Conservation (phyloP, 2,113 vertebrate species). For the Hemiscyllium ocellatum region DNA sequence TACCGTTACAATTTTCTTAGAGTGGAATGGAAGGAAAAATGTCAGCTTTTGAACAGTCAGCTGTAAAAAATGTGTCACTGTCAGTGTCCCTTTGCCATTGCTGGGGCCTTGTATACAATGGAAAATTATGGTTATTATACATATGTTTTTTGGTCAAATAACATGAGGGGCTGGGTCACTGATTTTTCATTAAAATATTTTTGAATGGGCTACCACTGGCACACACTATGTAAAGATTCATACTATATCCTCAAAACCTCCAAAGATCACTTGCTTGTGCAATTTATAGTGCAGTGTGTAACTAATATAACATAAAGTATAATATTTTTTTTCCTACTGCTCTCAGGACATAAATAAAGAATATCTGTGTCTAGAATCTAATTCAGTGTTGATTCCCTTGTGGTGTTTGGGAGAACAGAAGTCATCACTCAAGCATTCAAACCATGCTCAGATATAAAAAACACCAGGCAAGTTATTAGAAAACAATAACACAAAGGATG, state of each 20-base stretch:
- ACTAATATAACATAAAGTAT: neutral
- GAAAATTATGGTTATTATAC: neutral
- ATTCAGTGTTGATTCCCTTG: neutral
- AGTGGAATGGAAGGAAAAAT: too few species aligned
- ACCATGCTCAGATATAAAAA: neutral
- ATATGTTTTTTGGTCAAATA: neutral
- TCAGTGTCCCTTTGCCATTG: neutral
- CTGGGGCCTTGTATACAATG: neutral
- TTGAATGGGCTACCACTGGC: neutral
- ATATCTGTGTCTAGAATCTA: neutral
- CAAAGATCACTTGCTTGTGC: neutral
- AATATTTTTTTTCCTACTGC: neutral
- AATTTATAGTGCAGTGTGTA: neutral
- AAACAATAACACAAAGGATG: neutral
- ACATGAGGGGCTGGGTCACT: neutral
- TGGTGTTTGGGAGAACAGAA: neutral
- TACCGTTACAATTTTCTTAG: too few species aligned
- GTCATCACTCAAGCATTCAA: neutral
- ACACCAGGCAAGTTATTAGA: neutral
- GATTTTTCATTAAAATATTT: neutral
- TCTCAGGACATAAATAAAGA: slow-evolving; percentile 9
- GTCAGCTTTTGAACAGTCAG: neutral
- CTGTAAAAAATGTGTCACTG: neutral
- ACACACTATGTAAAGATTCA: neutral
- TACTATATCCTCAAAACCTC: neutral